Evolutionary conservation across 2,113 vertebrate species (phyloP), one percentile per base, ranked within the genome.

Genomic region (Prinia subflava): DNA sequence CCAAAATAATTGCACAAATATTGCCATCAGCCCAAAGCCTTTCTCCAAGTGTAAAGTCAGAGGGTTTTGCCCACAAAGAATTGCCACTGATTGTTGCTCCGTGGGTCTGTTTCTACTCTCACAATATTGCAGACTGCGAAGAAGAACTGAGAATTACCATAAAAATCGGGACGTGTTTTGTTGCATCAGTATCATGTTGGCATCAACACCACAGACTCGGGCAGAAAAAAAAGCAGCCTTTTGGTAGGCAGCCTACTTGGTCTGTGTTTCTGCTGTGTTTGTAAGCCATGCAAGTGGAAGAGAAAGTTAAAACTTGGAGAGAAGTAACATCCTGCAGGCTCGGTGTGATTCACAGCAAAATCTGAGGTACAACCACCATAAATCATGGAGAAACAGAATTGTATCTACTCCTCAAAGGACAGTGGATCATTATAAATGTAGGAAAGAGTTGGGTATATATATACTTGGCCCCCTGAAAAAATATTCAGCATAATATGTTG

Each of bases 121-220:
- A 97, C 91, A 96, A 89, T 90, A 95, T 64, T 94, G 87, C 16
- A 96, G 88, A 75, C 85, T 95, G 92, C 2, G n/a, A 91, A 91
- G 91, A 90, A 85, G 94, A 95, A 71, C 82, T 56, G 86, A 70
- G 78, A 76, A 90, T 55, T 94, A 89, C 76, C 93, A 94, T 97
- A 91, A 94, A 97, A 95, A 96, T 96, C 90, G 69, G 90, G 91
- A 90, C 46, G 62, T 69, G 93, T 96, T 96, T 92, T 95, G 95
- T 95, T 97, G 96, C 77, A 95, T 88, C 83, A 78, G 85, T 57
- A 89, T 78, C 79, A 47, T 67, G 42, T 56, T 96, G 90, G 92
- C 92, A 94, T 60, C 92, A 74, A 89, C 93, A 70, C 57, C 73
- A 76, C 20, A 95, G 53, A 73, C 41, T 92, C 24, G 82, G 82